These are phyloP conservation scores for Nasonia giraulti DNA, from an alignment of 1,140 invertebrate species.

Conservation along the genomic window DNA sequence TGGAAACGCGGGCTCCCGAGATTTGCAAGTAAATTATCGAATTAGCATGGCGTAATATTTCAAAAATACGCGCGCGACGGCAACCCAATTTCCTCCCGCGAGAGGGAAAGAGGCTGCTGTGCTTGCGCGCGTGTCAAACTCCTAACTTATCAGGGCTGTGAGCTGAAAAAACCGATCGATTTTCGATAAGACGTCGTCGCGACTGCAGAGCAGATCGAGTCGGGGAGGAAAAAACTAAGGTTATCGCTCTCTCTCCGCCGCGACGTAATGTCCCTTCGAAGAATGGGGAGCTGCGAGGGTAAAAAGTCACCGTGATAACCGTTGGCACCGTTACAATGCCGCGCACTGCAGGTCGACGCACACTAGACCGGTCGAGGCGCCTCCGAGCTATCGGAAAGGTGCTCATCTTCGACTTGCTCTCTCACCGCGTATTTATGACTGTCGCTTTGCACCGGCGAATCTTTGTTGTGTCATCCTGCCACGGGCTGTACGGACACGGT, in stretches of 20 bases:
- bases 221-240: neutral
- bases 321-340: conserved; percentile 40
- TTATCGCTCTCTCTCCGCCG: neutral
- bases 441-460: neutral
- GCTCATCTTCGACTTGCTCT: conserved; percentile 14
- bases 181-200: too few species aligned
- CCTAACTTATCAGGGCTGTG: too few species aligned
- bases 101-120: too few species aligned
- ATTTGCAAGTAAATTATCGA: too few species aligned
- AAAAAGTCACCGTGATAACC: conserved; percentile 35
- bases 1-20: too few species aligned
- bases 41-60: too few species aligned
- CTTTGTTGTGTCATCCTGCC: conserved; percentile 9
- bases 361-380: conserved; percentile 27
- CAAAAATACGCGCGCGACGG: too few species aligned
- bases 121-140: too few species aligned
- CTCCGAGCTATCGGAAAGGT: conserved; percentile 19
- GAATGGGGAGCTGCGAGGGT: neutral
- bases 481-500: neutral
- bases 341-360: neutral
- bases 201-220: too few species aligned
- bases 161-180: too few species aligned
- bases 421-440: neutral
- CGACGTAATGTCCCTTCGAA: conserved; percentile 17
- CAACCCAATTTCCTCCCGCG: too few species aligned